Percentiles rank a stretch among this genome's conserved stretches.
Conservation (phyloP, 1,140 invertebrate species). For the Pseudomyrmex cubaensis region DNA sequence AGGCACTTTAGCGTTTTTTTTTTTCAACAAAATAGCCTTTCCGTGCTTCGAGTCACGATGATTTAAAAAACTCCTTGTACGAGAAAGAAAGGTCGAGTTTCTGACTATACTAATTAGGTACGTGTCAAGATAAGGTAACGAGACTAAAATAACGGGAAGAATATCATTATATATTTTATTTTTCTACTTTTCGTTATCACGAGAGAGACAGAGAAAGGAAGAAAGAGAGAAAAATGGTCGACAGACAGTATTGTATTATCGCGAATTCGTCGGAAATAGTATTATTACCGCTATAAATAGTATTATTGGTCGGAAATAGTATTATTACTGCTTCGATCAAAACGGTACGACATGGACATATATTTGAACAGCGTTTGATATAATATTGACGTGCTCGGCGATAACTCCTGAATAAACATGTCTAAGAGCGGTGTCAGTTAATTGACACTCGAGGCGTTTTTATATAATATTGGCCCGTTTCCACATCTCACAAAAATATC, state of each 20-base stretch:
- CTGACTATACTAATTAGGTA: neutral
- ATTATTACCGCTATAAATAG: too few species aligned
- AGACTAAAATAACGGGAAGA: neutral
- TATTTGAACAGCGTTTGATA: conserved; percentile 11
- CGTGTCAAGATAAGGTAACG: neutral
- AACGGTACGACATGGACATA: neutral
- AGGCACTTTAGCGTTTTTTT: neutral
- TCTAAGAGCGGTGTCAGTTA: conserved; percentile 9
- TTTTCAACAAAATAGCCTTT: conserved; percentile 12
- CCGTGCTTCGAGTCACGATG: conserved; percentile 10
- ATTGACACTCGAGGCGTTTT: conserved; percentile 19
- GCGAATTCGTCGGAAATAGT: too few species aligned
- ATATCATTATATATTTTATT: neutral
- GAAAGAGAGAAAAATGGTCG: too few species aligned
- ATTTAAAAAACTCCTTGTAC: conserved; percentile 27
- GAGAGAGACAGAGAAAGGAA: too few species aligned
- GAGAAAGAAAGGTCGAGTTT: conserved; percentile 7
- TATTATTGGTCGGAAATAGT: neutral
- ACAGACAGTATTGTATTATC: too few species aligned
- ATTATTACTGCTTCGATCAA: neutral
- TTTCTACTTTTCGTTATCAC: neutral
- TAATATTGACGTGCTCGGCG: neutral
- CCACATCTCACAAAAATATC: neutral
- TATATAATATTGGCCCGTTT: conserved; percentile 19
- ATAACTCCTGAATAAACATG: neutral